A percentile compares a stretch with the other conserved stretches of the same genome.
Evolutionary conservation across 53 echinoderm and acorn worm genomes (phyloP).

Genomic region (Holothuria scabra): DNA sequence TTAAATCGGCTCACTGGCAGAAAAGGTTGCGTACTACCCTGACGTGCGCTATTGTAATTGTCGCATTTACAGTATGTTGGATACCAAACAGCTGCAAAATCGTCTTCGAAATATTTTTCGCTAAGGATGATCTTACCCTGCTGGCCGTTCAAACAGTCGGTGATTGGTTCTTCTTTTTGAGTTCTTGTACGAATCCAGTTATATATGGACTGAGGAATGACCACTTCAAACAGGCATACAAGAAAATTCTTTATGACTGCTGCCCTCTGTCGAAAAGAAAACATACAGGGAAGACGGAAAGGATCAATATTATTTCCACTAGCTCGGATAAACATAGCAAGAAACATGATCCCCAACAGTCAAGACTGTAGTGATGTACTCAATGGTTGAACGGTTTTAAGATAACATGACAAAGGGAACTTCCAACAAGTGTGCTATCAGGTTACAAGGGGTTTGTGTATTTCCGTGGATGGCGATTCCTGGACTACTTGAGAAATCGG

Average conservation of each 20-base stretch:
- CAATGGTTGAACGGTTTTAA: too few relatives aligned
- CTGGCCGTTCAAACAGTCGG: conserved; percentile 9
- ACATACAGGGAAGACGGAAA: too few relatives aligned
- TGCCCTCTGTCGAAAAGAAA: too few relatives aligned
- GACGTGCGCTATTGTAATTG: conserved; percentile 1
- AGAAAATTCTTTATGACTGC: background rate
- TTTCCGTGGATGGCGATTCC: too few relatives aligned
- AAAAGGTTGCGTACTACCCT: background rate
- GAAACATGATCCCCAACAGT: too few relatives aligned
- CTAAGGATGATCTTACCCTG: background rate
- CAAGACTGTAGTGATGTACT: too few relatives aligned
- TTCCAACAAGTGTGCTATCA: too few relatives aligned
- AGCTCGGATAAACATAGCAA: too few relatives aligned
- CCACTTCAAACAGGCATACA: background rate
- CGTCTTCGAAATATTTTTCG: background rate
- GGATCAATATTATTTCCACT: too few relatives aligned
- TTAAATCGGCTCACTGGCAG: background rate
- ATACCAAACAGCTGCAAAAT: background rate
- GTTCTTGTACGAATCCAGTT: background rate
- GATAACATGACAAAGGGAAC: too few relatives aligned
- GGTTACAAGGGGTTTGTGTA: too few relatives aligned
- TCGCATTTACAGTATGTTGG: background rate
- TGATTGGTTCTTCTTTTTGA: background rate
- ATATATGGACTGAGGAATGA: conserved; percentile 13
- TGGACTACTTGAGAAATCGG: too few relatives aligned